phyloP scores from a whole-genome alignment of 1,140 invertebrate genomes.

The Drosophila truncata region DNA sequence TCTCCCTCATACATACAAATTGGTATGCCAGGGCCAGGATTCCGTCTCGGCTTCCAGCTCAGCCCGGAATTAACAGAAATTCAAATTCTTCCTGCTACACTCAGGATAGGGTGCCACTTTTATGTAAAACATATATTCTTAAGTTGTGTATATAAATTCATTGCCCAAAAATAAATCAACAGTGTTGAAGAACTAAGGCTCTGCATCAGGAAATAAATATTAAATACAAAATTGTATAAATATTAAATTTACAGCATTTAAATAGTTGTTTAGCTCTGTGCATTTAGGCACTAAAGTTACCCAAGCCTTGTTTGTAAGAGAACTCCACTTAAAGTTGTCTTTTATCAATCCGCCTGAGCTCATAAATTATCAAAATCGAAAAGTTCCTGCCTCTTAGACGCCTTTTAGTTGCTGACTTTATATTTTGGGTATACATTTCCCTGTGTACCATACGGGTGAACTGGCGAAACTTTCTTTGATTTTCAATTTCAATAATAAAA shows the following conservation, averaged over 20 bases:
- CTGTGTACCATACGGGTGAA: neutral
- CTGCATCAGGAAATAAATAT: neutral
- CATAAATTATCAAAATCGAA: slow-evolving; percentile 45
- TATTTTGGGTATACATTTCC: slow-evolving; percentile 18
- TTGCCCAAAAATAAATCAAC: neutral
- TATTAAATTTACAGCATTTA: neutral
- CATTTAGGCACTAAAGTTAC: slow-evolving; percentile 2
- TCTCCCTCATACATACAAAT: slow-evolving; percentile 36
- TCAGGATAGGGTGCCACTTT: neutral
- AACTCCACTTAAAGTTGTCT: slow-evolving; percentile 4
- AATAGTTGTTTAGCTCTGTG: neutral
- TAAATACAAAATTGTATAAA: neutral
- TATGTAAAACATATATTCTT: neutral
- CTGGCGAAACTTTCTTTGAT: slow-evolving; percentile 57
- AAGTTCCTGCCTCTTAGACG: slow-evolving; percentile 23
- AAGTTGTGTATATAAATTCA: neutral
- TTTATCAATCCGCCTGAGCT: slow-evolving; percentile 25
- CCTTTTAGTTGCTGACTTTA: slow-evolving; percentile 24
- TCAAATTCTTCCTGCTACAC: slow-evolving; percentile 21
- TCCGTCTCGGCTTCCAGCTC: neutral
- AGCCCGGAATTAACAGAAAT: slow-evolving; percentile 32
- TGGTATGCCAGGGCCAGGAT: slow-evolving; percentile 42
- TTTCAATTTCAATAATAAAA: slow-evolving; percentile 82
- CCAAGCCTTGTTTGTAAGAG: neutral
- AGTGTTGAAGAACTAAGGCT: neutral